Percentiles rank a stretch among this genome's conserved stretches.
phyloP scores from a whole-genome alignment of 2,797 vertebrate species.

The Arremon brunneinucha region DNA sequence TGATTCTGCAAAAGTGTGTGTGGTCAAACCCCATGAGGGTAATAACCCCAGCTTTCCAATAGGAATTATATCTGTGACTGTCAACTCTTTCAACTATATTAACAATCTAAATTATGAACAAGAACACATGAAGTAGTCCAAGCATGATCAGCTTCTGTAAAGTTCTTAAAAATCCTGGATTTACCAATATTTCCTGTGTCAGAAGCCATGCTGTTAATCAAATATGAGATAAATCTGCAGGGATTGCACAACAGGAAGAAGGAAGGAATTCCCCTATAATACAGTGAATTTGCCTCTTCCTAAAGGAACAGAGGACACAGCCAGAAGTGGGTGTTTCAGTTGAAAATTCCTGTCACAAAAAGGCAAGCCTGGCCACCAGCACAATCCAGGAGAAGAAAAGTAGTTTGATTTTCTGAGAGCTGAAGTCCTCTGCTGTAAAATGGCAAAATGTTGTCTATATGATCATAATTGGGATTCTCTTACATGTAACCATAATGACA shows the following conservation, averaged over 20 bases:
- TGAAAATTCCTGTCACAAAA: neutral
- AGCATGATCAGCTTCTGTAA: neutral
- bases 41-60: neutral
- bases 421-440: neutral
- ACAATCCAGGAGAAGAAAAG: neutral
- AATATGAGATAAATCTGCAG: neutral
- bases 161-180: neutral
- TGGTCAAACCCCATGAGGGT: neutral
- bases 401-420: neutral
- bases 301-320: neutral
- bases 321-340: neutral
- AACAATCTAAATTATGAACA: neutral
- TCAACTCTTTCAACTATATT: neutral
- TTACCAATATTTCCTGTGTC: neutral
- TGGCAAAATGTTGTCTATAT: neutral
- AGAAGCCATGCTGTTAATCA: neutral
- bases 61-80: neutral
- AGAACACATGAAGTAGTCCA: neutral
- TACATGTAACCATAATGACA: fast-evolving
- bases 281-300: neutral
- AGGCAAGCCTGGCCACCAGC: neutral
- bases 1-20: neutral
- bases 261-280: neutral
- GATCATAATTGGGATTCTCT: neutral
- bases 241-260: neutral